phyloP scores from a whole-genome alignment of 2,888 invertebrate genomes.

The Spisula solida region DNA sequence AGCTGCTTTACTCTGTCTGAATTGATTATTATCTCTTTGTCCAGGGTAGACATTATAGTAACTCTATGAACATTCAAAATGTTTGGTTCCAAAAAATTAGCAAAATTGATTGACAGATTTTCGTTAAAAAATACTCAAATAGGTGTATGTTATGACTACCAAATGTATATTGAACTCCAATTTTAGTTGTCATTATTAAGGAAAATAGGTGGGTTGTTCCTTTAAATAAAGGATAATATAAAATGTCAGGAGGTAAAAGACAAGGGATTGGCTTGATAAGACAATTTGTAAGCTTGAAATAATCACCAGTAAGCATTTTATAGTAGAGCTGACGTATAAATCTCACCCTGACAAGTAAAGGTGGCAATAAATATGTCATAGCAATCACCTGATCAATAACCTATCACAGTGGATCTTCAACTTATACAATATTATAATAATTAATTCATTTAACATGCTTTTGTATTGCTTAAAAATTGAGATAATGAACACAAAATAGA shows the following conservation, averaged over 20 bases:
- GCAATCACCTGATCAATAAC: background rate
- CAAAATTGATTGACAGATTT: too few relatives aligned
- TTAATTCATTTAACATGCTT: background rate
- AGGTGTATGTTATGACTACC: too few relatives aligned
- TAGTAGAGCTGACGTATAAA: background rate
- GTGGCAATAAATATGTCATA: background rate
- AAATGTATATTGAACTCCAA: too few relatives aligned
- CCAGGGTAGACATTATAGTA: too few relatives aligned
- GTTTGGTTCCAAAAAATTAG: too few relatives aligned
- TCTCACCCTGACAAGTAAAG: background rate
- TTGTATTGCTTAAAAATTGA: constrained; percentile 2
- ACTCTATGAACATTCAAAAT: too few relatives aligned
- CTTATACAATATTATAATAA: background rate
- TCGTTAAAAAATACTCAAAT: too few relatives aligned
- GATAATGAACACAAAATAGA: background rate
- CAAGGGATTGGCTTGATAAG: background rate
- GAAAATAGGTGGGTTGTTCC: too few relatives aligned
- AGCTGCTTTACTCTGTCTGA: too few relatives aligned
- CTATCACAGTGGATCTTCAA: background rate
- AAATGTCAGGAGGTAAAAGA: background rate
- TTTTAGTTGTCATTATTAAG: too few relatives aligned
- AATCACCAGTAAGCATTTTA: background rate
- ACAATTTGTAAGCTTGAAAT: background rate
- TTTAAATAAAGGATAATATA: background rate
- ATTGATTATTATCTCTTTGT: too few relatives aligned